Base-by-base conservation (phyloP, 2,113 vertebrate genomes). In the Notarius quadriscutis region DNA sequence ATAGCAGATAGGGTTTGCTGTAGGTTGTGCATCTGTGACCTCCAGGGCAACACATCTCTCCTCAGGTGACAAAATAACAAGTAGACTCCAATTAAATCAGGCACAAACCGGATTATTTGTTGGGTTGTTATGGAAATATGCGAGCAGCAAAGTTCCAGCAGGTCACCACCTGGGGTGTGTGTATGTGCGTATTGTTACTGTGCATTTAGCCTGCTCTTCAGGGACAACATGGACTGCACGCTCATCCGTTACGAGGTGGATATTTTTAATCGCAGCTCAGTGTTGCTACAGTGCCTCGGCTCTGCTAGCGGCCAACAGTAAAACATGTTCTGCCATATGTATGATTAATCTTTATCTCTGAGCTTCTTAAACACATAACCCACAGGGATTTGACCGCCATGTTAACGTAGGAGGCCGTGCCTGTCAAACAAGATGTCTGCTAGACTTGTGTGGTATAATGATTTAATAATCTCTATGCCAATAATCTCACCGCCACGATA, bases 101-200 rank as follows among this genome's bases (percentile, higher is more conserved):
- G 58, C 57, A 77, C 72, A 41, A 84, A 57, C 63, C 58, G 7
- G 8, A 10, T 51, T 65, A 65, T 87, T 69, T 57, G 81, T 62
- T 87, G 57, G 72, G 74, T 17, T 60, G 75, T 86, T 84, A 58
- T 84, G 55, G 84, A 89, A 90, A 90, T 86, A 87, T 84, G 53
- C 51, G 75, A 88, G 83, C 81, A 67, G 57, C 77, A 65, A 41
- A 67, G 71, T 86, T 87, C 83, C 86, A 81, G 57, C 71, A 78
- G 79, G 53, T 82, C 50, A 88, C 77, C 87, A 87, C 86, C 82
- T 86, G 7, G 84, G 78, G 0, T 50, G 2, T 22, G 25, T n/a
- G 57, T 51, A 48, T 60, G 63, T 50, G 84, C 17, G 20, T 57
- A 25, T 75, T 60, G 27, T 78, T 75, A 63, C 63, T 85, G 60